phyloP scores from a whole-genome alignment of 2,888 invertebrate species.

The Ephialtes manifestator region DNA sequence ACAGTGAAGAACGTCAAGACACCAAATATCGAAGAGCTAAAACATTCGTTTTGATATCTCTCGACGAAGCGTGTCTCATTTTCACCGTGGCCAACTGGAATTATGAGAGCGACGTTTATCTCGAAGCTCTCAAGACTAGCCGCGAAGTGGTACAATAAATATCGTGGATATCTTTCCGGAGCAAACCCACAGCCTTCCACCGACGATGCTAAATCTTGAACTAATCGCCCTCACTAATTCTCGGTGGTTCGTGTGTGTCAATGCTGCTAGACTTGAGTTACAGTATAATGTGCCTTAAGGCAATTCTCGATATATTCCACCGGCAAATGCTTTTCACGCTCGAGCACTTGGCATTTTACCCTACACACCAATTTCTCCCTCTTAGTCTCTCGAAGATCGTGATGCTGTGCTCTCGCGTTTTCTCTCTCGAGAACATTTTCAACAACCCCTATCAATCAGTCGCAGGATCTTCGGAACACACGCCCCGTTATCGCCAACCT shows the following conservation, averaged over 20 bases:
- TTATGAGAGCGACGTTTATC: conserved; percentile 62
- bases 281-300: conserved; percentile 4
- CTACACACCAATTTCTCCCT: not conserved
- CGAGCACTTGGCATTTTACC: conserved; percentile 34
- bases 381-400: conserved; percentile 1
- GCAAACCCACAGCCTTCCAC: not conserved
- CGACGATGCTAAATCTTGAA: conserved; percentile 57
- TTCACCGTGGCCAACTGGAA: not conserved
- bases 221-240: conserved; percentile 51
- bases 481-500: conserved; percentile 45
- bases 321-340: not conserved
- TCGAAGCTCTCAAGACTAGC: not conserved
- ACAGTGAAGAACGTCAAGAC: not conserved
- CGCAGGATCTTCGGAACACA: conserved; percentile 12
- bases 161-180: conserved; percentile 54
- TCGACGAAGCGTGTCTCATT: no score
- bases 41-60: no score
- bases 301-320: conserved; percentile 3
- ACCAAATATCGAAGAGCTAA: no score
- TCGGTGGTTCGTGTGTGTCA: conserved; percentile 12
- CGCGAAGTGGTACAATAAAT: conserved; percentile 53
- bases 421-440: conserved; percentile 1
- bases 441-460: conserved; percentile 39
- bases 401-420: not conserved
- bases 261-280: not conserved